Percentiles rank a stretch among this genome's conserved stretches.
Conservation (phyloP, 2,797 vertebrate species). For the Fistularia commersonii region DNA sequence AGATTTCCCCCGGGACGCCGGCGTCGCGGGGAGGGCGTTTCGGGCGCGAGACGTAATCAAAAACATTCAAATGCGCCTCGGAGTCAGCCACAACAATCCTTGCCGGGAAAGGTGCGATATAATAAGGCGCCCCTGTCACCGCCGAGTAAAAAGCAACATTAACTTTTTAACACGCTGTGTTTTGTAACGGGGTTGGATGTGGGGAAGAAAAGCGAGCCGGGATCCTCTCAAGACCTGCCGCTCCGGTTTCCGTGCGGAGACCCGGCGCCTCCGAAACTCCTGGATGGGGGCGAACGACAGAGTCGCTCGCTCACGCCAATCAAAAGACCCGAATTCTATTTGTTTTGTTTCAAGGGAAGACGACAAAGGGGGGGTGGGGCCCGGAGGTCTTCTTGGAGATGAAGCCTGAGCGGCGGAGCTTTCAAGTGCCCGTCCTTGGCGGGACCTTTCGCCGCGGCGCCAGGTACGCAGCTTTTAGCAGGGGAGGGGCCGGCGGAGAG, state of each 20-base stretch:
- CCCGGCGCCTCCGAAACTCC: slow-evolving; percentile 61
- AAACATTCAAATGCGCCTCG: slow-evolving; percentile 58
- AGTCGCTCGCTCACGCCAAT: slow-evolving; percentile 70
- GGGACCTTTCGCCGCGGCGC: slow-evolving; percentile 85
- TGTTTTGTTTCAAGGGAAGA: slow-evolving; percentile 92
- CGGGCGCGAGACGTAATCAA: slow-evolving; percentile 46
- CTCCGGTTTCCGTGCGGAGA: slow-evolving; percentile 71
- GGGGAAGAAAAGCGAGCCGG: slow-evolving; percentile 65
- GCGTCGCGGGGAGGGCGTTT: slow-evolving; percentile 5
- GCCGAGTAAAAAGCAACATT: slow-evolving; percentile 46
- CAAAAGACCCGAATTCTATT: slow-evolving; percentile 84
- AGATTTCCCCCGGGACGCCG: slow-evolving; percentile 52
- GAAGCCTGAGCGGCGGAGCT: slow-evolving; percentile 79
- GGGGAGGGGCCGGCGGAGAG: slow-evolving; percentile 14
- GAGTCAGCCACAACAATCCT: slow-evolving; percentile 51
- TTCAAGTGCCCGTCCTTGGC: slow-evolving; percentile 87
- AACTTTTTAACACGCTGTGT: slow-evolving; percentile 63
- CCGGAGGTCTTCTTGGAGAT: slow-evolving; percentile 93
- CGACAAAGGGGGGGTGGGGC: slow-evolving; percentile 89
- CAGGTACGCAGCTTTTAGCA: slow-evolving; percentile 82
- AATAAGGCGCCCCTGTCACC: slow-evolving; percentile 50
- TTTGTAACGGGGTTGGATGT: slow-evolving; percentile 66
- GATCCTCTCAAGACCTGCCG: slow-evolving; percentile 73
- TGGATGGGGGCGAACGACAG: slow-evolving; percentile 60
- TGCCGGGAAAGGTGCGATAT: slow-evolving; percentile 61